Evolutionary conservation across 2,113 vertebrate genomes (phyloP), one percentile per base, ranked within the genome.

Genomic region (Salvelinus alpinus): DNA sequence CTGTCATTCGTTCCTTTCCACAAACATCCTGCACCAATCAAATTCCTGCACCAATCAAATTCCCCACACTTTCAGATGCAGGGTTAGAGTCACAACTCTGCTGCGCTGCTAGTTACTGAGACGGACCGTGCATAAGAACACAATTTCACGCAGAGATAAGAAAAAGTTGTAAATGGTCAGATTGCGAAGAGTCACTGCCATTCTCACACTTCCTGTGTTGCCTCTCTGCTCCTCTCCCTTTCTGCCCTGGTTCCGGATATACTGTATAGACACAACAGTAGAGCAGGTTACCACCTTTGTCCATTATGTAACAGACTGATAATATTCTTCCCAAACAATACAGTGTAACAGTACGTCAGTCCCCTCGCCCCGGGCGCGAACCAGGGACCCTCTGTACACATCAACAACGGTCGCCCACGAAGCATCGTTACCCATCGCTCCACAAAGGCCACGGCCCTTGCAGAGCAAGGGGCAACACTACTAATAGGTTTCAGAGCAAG

Each of bases 111-210:
- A 44, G 38, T 11, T 12, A 11, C 38, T 44, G 38, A 44, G 38
- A 44, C 38, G 9, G 38, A 11, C 9, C 38, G 38, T 44, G 38
- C 38, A 3, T 44, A 12, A 11, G 38, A 44, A 44, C 38, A 44
- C 38, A 44, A 44, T 1, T 44, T 44, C 38, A 44, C 2, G 8
- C 38, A 44, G 38, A 11, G 38, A 0, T 44, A 8, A 8, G 0
- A 38, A 34, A 38, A 82, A 86, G 87, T 89, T 73, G 74, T 72
- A 71, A 71, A 70, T 85, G 86, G 70, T 87, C 78, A 85, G 13
- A 0, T 57, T 74, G 83, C 67, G 79, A 85, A 84, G 69, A 70
- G 64, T 74, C 82, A 66, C 74, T 0, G 31, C 71, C 71, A 72
- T 44, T 81, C 54, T 18, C 27, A 79, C 70, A 8, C 74, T 78